Base-by-base conservation (phyloP, 2,797 vertebrate species). In the Danionella dracula region DNA sequence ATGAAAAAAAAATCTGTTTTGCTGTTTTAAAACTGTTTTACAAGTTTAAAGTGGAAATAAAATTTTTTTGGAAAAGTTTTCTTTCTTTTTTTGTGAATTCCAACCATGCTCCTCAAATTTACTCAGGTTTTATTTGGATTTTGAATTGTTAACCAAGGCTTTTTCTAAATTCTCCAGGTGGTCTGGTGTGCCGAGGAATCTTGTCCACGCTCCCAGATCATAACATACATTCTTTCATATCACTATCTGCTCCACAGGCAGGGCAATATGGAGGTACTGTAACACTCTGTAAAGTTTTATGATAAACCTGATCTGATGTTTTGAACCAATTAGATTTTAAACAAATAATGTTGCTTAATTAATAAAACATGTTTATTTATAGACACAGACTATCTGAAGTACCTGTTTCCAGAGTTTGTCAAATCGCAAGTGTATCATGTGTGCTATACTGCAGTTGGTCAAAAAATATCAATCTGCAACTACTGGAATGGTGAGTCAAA, bases 351-450 rank as follows among this genome's bases (percentile, higher is more conserved):
- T 7, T 27, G 17, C 19, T 20, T n/a, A n/a, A n/a, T n/a, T n/a
- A n/a, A n/a, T n/a, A n/a, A n/a, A n/a, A n/a, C n/a, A n/a, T n/a
- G n/a, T 55, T 37, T 51, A 8, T 48, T 72, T 79, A 69, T 69
- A 96, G 94, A 96, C 80, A 96, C 94, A 0, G 89, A 92, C 76
- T 96, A 96, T 72, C 75, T 96, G 79, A 93, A 83, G 69, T 95
- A 92, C 84, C 78, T 96, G 4, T 96, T 97, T 69, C 94, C 94
- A 1, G 74, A 87, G 21, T 92, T 92, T 64, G 83, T 97, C 66
- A 91, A 93, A 54, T 86, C 91, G 23, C 93, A 96, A 74, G 78
- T 97, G 1, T 97, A 83, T 71, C 90, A 90, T 67, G 45, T 96
- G 38, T 97, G 94, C 78, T 97, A 97, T 69, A 94, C 89, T 0